Conservation (phyloP, 2,113 vertebrate species). For the Dendropsophus ebraccatus region DNA sequence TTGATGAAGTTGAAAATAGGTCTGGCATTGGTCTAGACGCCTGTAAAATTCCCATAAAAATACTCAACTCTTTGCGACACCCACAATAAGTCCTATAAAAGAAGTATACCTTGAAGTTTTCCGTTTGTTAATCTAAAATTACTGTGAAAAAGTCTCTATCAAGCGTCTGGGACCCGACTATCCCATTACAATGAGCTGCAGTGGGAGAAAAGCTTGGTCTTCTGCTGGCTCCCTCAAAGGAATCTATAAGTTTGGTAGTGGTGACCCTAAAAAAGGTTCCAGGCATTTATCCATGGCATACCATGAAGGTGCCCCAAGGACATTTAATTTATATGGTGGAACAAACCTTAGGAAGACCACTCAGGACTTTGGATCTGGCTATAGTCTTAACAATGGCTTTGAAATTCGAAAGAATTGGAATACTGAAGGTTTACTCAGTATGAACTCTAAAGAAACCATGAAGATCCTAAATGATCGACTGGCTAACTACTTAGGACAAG, state of each 20-base stretch:
- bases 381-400: neutral
- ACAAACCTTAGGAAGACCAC: slow-evolving; percentile 3
- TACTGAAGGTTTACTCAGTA: slow-evolving; percentile 60
- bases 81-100: slow-evolving; percentile 30
- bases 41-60: slow-evolving; percentile 45
- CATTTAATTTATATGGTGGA: neutral
- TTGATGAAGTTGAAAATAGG: slow-evolving; percentile 30
- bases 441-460: slow-evolving; percentile 76
- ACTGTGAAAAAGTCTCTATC: neutral
- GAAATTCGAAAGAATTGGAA: slow-evolving; percentile 58
- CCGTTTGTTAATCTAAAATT: neutral
- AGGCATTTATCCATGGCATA: neutral
- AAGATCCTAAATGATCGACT: slow-evolving; percentile 79
- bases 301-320: too few species aligned
- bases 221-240: slow-evolving; percentile 11
- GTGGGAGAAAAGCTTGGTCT: neutral
- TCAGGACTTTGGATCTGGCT: neutral
- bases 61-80: neutral
- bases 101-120: neutral
- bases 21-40: slow-evolving; percentile 12
- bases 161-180: neutral
- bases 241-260: neutral
- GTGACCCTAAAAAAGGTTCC: neutral
- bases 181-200: slow-evolving; percentile 17
- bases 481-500: slow-evolving; percentile 74